Conservation (phyloP, 2,888 invertebrate genomes). For the Mylabris sibirica region DNA sequence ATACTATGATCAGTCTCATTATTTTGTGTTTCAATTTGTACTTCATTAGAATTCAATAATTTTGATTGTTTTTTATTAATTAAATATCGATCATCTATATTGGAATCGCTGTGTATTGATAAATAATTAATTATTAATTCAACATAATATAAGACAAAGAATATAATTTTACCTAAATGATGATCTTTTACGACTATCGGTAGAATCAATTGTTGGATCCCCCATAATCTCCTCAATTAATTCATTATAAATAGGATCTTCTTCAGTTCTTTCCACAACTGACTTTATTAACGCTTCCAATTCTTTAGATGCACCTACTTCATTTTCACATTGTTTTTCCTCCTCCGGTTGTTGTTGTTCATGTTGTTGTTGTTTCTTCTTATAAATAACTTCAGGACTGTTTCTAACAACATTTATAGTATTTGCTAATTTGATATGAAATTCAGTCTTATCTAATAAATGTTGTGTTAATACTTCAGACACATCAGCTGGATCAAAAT, state of each 20-base stretch:
- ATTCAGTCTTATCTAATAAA: conserved; percentile 62
- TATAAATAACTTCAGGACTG: conserved; percentile 37
- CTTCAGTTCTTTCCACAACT: conserved; percentile 63
- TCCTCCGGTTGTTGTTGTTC: neutral
- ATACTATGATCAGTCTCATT: conserved; percentile 44
- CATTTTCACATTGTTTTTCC: neutral
- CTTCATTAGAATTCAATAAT: neutral
- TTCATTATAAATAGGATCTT: conserved; percentile 64
- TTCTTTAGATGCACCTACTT: conserved; percentile 47
- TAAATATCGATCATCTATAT: neutral
- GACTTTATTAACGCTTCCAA: conserved; percentile 62
- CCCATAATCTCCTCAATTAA: conserved; percentile 62
- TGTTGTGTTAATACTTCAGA: conserved; percentile 60
- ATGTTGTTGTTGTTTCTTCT: neutral
- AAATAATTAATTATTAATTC: neutral
- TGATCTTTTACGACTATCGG: neutral
- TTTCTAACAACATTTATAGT: conserved; percentile 63
- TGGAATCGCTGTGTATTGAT: neutral
- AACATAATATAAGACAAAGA: neutral
- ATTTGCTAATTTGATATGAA: conserved; percentile 65
- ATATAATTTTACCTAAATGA: neutral
- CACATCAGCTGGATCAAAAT: conserved; percentile 22
- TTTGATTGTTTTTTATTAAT: neutral
- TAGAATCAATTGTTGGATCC: conserved; percentile 20
- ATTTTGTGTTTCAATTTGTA: conserved; percentile 43